Evolutionary conservation across 2,113 vertebrate species (phyloP).

Genomic region (Syngnathus typhle): DNA sequence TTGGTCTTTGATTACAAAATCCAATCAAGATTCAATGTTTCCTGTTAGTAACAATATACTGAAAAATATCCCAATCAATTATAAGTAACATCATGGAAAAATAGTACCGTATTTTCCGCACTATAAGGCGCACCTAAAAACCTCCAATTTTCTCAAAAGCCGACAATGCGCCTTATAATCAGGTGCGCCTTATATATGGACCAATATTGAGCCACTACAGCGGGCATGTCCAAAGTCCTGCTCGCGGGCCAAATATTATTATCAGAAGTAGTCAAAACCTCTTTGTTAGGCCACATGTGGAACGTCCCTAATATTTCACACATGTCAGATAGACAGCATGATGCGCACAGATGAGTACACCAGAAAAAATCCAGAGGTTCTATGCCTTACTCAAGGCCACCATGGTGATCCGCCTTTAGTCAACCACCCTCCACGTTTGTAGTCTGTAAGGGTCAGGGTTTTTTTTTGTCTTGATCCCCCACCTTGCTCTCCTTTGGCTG

Average conservation of each 20-base stretch:
- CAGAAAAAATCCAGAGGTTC: background rate
- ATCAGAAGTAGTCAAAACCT: background rate
- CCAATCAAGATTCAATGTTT: slow-evolving; percentile 42
- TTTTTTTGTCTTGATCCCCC: background rate
- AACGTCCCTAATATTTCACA: background rate
- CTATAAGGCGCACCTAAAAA: too few relatives aligned
- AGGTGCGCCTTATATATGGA: too few relatives aligned
- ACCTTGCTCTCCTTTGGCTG: background rate
- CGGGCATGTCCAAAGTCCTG: too few relatives aligned
- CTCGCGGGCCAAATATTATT: background rate
- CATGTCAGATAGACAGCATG: background rate
- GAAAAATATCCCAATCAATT: slow-evolving; percentile 21
- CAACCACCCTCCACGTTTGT: background rate
- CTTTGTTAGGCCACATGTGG: background rate
- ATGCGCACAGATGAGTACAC: background rate
- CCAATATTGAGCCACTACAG: too few relatives aligned
- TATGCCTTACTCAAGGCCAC: background rate
- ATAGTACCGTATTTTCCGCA: too few relatives aligned
- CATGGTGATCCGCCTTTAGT: background rate
- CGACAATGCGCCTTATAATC: too few relatives aligned
- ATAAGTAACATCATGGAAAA: background rate
- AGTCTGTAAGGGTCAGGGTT: background rate
- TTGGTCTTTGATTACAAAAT: slow-evolving; percentile 39
- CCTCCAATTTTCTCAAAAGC: too few relatives aligned
- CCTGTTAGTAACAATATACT: slow-evolving; percentile 40